Evolutionary conservation across 2,797 vertebrate species (phyloP).

Genomic region (Sus cebifrons): DNA sequence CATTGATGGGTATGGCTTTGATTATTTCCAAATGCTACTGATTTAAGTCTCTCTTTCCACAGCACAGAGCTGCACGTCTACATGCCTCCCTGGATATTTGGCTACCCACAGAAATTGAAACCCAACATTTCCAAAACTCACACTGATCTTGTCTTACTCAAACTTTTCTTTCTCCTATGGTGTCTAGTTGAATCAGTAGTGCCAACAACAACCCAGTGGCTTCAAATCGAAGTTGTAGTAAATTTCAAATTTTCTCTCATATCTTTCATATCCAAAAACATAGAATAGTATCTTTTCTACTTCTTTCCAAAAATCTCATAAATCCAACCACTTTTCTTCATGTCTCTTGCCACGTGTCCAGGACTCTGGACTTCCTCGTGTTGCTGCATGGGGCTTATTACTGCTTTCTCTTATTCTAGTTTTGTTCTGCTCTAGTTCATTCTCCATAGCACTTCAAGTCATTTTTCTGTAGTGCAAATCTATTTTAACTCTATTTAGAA

Average conservation of each 20-base stretch:
- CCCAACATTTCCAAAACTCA: not conserved
- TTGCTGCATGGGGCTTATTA: not conserved
- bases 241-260: not conserved
- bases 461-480: not conserved
- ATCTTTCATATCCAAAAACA: not conserved
- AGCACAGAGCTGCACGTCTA: not conserved
- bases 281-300: not conserved
- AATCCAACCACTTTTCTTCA: not conserved
- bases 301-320: not conserved
- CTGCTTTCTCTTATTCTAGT: not conserved
- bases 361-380: not conserved
- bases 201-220: not conserved
- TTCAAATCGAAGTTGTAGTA: not conserved
- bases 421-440: not conserved
- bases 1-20: not conserved
- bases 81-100: not conserved
- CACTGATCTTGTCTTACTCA: conserved; percentile 1
- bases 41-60: not conserved
- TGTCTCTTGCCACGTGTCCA: not conserved
- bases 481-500: not conserved
- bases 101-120: not conserved
- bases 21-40: conserved; percentile 23
- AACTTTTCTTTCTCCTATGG: not conserved
- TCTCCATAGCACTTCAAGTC: not conserved
- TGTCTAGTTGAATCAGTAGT: not conserved